Evolutionary conservation across 2,113 vertebrate genomes (phyloP).

Genomic region (Sorex fumeus): DNA sequence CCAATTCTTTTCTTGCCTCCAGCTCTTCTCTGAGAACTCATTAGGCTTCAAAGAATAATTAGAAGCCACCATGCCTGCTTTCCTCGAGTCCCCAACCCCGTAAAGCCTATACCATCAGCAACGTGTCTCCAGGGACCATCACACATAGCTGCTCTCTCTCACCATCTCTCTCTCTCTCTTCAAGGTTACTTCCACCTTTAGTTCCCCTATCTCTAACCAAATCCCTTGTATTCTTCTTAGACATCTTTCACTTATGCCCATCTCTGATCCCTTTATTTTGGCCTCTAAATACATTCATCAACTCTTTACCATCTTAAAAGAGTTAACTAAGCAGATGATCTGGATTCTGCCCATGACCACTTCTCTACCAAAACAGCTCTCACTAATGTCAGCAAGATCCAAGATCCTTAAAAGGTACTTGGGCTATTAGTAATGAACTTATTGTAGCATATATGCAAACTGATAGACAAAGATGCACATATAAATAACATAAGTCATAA

Average conservation of each 20-base stretch:
- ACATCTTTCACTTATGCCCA: background rate
- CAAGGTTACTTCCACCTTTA: background rate
- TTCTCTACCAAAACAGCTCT: constrained; percentile 27
- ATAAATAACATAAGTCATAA: background rate
- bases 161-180: background rate
- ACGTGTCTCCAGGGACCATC: background rate
- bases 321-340: background rate
- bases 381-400: background rate
- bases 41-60: constrained; percentile 65
- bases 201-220: background rate
- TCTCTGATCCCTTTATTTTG: background rate
- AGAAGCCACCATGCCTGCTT: background rate
- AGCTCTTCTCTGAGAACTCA: constrained; percentile 54
- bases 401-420: background rate
- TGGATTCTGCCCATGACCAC: background rate
- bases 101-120: constrained; percentile 47
- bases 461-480: background rate
- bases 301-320: constrained; percentile 7
- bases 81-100: background rate
- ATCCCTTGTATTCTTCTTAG: background rate
- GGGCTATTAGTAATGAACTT: background rate
- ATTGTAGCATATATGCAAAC: background rate
- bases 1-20: constrained; percentile 35
- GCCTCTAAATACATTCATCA: background rate
- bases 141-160: background rate